Evolutionary conservation across 2,797 vertebrate species (phyloP).

Genomic region (Ceyx erithaca): DNA sequence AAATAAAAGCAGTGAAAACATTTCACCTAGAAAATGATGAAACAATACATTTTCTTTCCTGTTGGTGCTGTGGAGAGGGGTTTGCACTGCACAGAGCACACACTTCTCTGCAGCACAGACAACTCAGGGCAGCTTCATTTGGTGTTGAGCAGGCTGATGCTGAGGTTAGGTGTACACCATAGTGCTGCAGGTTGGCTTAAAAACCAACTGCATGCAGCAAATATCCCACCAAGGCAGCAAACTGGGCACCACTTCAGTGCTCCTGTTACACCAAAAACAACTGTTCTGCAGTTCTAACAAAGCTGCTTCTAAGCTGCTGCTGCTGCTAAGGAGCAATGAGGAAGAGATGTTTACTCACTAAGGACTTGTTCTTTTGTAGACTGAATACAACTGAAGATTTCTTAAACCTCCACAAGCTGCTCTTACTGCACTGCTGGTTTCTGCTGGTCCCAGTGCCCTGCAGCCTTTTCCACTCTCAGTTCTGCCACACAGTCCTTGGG

Average conservation of each 20-base stretch:
- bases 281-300: background rate
- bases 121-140: background rate
- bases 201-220: background rate
- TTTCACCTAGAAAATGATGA: background rate
- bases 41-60: background rate
- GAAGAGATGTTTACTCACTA: slow-evolving; percentile 22
- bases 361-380: background rate
- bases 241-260: background rate
- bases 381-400: background rate
- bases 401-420: background rate
- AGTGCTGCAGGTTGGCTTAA: background rate
- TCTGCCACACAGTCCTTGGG: background rate
- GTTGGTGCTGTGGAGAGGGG: background rate
- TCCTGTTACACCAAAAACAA: background rate
- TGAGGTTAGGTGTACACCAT: no score
- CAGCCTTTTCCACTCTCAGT: background rate
- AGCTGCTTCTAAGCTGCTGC: background rate
- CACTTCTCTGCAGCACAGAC: background rate
- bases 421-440: background rate
- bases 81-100: background rate
- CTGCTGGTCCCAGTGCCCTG: background rate
- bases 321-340: background rate
- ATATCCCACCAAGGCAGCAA: background rate
- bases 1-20: background rate
- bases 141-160: background rate